Conservation (phyloP, 1,140 invertebrate species). For the Periplaneta americana region DNA sequence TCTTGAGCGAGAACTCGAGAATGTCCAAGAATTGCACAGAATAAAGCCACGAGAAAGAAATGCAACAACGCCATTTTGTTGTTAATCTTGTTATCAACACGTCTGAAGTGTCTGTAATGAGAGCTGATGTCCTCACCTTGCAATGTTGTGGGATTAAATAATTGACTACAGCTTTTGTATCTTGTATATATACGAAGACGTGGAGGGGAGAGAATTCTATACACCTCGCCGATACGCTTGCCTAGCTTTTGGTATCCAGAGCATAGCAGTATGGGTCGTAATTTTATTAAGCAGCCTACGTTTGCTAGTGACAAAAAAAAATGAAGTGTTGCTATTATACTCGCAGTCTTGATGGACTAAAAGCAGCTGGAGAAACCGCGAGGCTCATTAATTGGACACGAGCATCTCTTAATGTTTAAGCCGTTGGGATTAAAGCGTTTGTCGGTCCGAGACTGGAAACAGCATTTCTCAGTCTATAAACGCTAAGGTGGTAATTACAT, state of each 20-base stretch:
- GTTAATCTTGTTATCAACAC: too few species aligned
- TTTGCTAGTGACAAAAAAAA: too few species aligned
- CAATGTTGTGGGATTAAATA: not conserved
- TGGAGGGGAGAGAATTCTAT: not conserved
- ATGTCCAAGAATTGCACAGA: not conserved
- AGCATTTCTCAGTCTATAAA: not conserved
- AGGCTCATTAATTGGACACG: not conserved
- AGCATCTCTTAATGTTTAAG: not conserved
- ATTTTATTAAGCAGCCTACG: not conserved
- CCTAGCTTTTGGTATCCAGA: not conserved
- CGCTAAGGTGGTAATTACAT: not conserved
- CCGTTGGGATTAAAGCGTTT: not conserved
- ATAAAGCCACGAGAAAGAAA: not conserved
- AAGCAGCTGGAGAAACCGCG: too few species aligned
- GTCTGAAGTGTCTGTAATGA: too few species aligned
- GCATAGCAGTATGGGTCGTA: not conserved
- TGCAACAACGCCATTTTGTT: not conserved
- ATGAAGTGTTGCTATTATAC: not conserved
- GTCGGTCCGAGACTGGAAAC: not conserved
- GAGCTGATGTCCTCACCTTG: not conserved
- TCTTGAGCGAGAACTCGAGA: not conserved
- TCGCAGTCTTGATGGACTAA: not conserved
- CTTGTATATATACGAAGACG: not conserved
- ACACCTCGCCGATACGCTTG: not conserved
- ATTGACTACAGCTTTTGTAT: not conserved